Conservation (phyloP, 2,113 vertebrate genomes). For the Elachura formosa region DNA sequence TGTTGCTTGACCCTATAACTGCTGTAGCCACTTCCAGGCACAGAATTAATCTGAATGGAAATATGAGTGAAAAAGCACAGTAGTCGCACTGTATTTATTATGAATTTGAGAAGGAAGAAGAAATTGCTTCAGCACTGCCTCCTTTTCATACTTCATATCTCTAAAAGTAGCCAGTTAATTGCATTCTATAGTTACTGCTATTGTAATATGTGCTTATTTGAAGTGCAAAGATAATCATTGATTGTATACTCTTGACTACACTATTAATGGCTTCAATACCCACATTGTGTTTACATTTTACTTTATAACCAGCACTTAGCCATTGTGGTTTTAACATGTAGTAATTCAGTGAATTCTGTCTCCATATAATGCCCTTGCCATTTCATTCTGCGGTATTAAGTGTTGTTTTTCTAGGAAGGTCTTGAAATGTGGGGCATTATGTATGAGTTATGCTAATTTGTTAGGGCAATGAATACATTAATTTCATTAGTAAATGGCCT, state of each 20-base stretch:
- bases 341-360: slow-evolving; percentile 73
- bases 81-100: slow-evolving; percentile 36
- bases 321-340: slow-evolving; percentile 74
- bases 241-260: slow-evolving; percentile 69
- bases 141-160: slow-evolving; percentile 63
- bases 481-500: slow-evolving; percentile 99
- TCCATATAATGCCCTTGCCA: slow-evolving; percentile 70
- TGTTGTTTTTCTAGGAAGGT: slow-evolving; percentile 78
- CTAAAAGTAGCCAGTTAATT: slow-evolving; percentile 73
- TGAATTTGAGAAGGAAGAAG: slow-evolving; percentile 27
- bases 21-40: background rate
- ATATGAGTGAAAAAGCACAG: background rate
- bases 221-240: slow-evolving; percentile 75
- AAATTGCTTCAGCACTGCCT: slow-evolving; percentile 46
- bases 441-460: slow-evolving; percentile 99
- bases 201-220: slow-evolving; percentile 72
- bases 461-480: slow-evolving; percentile 99
- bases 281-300: slow-evolving; percentile 72
- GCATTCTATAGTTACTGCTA: slow-evolving; percentile 68
- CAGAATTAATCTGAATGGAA: background rate
- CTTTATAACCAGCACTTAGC: slow-evolving; percentile 73
- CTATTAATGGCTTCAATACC: slow-evolving; percentile 72
- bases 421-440: slow-evolving; percentile 95
- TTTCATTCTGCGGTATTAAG: slow-evolving; percentile 76
- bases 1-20: slow-evolving; percentile 23